A percentile compares a stretch with the other conserved stretches of the same genome.
These are phyloP conservation scores for Melinaea menophilus DNA, from an alignment of 2,888 invertebrate species.

Conservation along the genomic window DNA sequence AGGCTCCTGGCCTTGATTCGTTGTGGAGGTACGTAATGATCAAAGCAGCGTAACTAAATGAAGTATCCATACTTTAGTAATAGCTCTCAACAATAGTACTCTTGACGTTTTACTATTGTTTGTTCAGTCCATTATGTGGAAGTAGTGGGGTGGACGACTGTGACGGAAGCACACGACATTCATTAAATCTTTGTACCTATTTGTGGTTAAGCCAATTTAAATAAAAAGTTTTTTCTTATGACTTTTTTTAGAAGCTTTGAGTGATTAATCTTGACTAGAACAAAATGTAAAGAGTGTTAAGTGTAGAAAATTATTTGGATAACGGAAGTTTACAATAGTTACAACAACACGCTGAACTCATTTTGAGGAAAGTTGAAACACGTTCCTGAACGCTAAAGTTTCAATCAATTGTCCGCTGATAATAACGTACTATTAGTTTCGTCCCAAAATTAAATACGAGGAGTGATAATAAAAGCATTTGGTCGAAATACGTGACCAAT, in stretches of 20 bases:
- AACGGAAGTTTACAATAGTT: too few relatives aligned
- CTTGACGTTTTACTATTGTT: slow-evolving; percentile 54
- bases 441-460: slow-evolving; percentile 64
- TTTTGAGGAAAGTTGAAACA: too few relatives aligned
- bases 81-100: slow-evolving; percentile 45
- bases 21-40: slow-evolving; percentile 17
- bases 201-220: slow-evolving; percentile 23
- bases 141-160: slow-evolving; percentile 52
- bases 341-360: too few relatives aligned
- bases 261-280: not conserved
- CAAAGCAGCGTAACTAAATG: slow-evolving; percentile 25
- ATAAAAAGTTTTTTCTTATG: slow-evolving; percentile 1
- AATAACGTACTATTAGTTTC: slow-evolving; percentile 36
- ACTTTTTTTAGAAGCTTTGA: not conserved
- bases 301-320: too few relatives aligned
- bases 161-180: slow-evolving; percentile 37
- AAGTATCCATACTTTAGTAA: slow-evolving; percentile 28
- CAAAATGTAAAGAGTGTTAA: not conserved
- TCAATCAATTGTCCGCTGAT: not conserved
- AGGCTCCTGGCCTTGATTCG: slow-evolving; percentile 6
- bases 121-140: slow-evolving; percentile 50
- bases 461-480: slow-evolving; percentile 37
- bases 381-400: not conserved
- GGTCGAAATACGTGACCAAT: too few relatives aligned
- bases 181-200: slow-evolving; percentile 31